Conservation (phyloP, 2,797 vertebrate species). For the Pseudochaenichthys georgianus region DNA sequence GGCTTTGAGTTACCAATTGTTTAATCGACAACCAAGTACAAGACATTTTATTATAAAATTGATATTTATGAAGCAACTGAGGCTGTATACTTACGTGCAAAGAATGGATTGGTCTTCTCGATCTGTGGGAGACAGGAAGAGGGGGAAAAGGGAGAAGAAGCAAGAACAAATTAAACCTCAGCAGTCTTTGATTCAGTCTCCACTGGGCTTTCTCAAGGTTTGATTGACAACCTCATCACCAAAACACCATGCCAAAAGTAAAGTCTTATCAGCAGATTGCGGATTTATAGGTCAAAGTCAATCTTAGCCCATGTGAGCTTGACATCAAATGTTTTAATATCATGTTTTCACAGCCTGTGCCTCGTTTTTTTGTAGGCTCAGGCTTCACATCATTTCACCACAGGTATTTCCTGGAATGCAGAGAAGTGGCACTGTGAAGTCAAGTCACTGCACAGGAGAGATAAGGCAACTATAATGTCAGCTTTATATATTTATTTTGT, state of each 20-base stretch:
- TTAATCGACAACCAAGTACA: constrained; percentile 3
- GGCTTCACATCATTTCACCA: constrained; percentile 27
- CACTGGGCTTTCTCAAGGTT: constrained; percentile 5
- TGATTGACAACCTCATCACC: constrained; percentile 35
- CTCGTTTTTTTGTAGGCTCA: not conserved
- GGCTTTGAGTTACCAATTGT: not conserved
- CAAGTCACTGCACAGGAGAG: constrained; percentile 41
- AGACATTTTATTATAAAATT: not conserved
- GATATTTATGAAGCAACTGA: constrained; percentile 8
- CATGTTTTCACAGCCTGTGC: constrained; percentile 5
- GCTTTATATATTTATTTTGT: not conserved
- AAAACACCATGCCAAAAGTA: not conserved
- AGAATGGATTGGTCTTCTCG: constrained; percentile 99
- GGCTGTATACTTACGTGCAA: constrained; percentile 93
- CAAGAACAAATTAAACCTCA: constrained; percentile 20
- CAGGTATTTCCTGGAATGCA: constrained; percentile 20
- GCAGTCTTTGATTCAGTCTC: constrained; percentile 34
- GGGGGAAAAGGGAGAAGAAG: not conserved
- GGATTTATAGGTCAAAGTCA: constrained; percentile 32
- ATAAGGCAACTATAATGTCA: constrained; percentile 46
- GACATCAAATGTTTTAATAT: constrained; percentile 28
- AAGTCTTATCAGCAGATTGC: constrained; percentile 26
- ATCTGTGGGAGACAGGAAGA: constrained; percentile 85
- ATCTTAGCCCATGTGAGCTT: not conserved
- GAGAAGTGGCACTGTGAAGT: constrained; percentile 22